Conservation (phyloP, 2,113 vertebrate genomes). For the Hippolais icterina region DNA sequence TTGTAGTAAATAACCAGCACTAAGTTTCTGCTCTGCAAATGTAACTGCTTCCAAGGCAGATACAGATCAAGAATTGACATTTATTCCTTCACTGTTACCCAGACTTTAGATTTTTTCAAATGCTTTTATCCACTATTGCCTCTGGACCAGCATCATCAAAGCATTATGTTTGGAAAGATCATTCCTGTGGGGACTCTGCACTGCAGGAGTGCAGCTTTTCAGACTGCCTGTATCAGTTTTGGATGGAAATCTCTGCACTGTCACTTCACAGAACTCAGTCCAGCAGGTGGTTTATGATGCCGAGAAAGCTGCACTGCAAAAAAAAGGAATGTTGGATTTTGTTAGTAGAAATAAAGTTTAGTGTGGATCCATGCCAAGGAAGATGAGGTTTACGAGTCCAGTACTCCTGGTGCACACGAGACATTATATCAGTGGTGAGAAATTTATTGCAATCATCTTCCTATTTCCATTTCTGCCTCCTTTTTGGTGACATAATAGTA, state of each 20-base stretch:
- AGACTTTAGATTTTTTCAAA: background rate
- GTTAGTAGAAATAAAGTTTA: background rate
- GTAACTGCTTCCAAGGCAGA: slow-evolving; percentile 15
- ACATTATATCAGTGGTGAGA: slow-evolving; percentile 63
- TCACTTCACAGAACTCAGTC: slow-evolving; percentile 6
- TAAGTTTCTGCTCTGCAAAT: background rate
- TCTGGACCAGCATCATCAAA: slow-evolving; percentile 25
- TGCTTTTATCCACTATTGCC: background rate
- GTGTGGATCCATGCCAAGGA: slow-evolving; percentile 14
- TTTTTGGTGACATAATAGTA: slow-evolving; percentile 57
- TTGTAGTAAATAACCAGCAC: background rate
- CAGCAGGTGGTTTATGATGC: slow-evolving; percentile 52
- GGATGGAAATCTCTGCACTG: slow-evolving; percentile 3
- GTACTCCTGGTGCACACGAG: background rate
- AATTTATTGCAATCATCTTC: slow-evolving; percentile 61
- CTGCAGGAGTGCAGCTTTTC: background rate
- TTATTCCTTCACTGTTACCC: background rate
- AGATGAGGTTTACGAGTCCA: slow-evolving; percentile 36
- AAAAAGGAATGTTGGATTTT: background rate
- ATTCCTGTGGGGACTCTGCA: background rate
- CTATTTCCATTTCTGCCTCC: slow-evolving; percentile 59
- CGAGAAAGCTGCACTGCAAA: background rate
- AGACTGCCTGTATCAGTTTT: background rate
- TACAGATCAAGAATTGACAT: slow-evolving; percentile 1
- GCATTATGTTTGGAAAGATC: background rate